Evolutionary conservation across 2,797 vertebrate genomes (phyloP), one percentile per base, ranked within the genome.

Genomic region (Amblyraja radiata): DNA sequence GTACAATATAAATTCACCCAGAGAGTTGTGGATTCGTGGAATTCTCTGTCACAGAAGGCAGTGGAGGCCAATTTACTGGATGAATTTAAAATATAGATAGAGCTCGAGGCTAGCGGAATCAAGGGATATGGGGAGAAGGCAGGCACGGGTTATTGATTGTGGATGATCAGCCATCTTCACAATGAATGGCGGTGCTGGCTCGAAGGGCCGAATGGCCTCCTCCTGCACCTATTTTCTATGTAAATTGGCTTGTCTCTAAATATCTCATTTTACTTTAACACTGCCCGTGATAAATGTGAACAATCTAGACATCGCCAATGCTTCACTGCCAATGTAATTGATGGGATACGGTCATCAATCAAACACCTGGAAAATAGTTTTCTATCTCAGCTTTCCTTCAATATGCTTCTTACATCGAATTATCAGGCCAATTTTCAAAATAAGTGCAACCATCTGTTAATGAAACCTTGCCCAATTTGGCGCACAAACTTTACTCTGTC

Each of bases 351-450:
- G 25, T 84, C 28, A 84, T 61, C 25, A 84, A 74, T 78, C 5
- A 73, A 78, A 58, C 11, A 93, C 81, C 68, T 77, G 23, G 36
- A 76, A 77, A 92, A 65, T 36, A 32, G 25, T 90, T 63, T 90
- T 54, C 94, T 94, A 94, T 93, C 93, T 98, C 98, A 79, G 98
- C 98, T 93, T 98, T 97, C 68, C 98, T 98, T 93, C 97, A 97
- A 81, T 98, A 99, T 95, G 98, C 16, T 14, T 71, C 68, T 71
- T 71, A 71, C 5, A 83, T 10, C 21, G 58, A 25, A 61, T 61
- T 13, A 61, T 13, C 61, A 25, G 54, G 2, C 25, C 54, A 84
- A 28, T 86, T 86, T 63, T 28, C 10, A 10, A 28, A 86, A 86
- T 63, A 86, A n/a, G 8, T n/a, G 58, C 58, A 65, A 32, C 58